Percentiles rank a stretch among this genome's conserved stretches.
These are phyloP conservation scores for Bellardia bayeri DNA, from an alignment of 2,888 invertebrate genomes.

Conservation along the genomic window DNA sequence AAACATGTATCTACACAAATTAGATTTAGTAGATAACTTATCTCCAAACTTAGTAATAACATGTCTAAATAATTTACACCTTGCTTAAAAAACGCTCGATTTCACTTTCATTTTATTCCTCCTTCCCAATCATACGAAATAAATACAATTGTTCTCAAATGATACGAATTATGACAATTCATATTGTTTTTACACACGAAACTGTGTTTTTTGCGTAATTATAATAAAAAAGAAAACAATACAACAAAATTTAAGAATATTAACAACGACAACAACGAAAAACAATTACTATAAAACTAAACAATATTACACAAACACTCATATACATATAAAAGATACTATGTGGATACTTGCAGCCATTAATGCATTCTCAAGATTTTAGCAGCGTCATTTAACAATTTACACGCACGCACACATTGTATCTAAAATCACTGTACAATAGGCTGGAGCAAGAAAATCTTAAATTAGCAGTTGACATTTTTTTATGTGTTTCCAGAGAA, in stretches of 20 bases:
- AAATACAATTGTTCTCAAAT: slow-evolving; percentile 27
- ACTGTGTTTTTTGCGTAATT: slow-evolving; percentile 17
- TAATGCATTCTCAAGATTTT: slow-evolving; percentile 47
- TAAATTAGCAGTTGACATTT: too few species aligned
- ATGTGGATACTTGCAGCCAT: background rate
- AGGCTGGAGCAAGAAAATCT: too few species aligned
- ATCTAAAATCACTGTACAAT: background rate
- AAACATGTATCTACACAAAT: background rate
- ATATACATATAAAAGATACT: background rate
- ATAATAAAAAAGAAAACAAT: background rate
- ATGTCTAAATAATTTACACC: too few species aligned
- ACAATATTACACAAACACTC: background rate
- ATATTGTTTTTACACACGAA: background rate
- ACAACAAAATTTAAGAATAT: background rate
- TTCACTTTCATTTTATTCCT: slow-evolving; percentile 26
- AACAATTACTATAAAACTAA: slow-evolving; percentile 16
- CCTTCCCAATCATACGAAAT: slow-evolving; percentile 11
- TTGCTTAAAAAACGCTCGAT: background rate
- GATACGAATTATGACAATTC: background rate
- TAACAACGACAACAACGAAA: background rate
- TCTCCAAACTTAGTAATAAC: too few species aligned
- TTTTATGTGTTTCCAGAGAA: too few species aligned
- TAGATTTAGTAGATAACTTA: too few species aligned
- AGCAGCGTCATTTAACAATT: slow-evolving; percentile 51
- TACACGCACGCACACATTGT: slow-evolving; percentile 50